Evolutionary conservation across 2,113 vertebrate genomes (phyloP).

Genomic region (Sciurus niger): DNA sequence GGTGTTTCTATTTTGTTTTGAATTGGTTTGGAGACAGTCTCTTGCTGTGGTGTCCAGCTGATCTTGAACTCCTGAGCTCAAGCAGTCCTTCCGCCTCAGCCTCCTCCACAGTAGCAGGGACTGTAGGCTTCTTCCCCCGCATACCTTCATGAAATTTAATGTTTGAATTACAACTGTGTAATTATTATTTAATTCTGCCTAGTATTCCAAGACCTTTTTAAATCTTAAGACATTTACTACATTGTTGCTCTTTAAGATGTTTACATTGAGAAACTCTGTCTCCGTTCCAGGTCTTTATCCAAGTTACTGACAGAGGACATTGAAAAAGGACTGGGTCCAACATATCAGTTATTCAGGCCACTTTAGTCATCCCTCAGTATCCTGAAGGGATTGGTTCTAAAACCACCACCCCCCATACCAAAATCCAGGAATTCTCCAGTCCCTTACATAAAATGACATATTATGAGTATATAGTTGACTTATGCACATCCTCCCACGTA

Average conservation of each 20-base stretch:
- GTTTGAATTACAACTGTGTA: neutral
- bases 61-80: neutral
- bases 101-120: neutral
- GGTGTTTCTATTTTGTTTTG: neutral
- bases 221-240: constrained; percentile 3
- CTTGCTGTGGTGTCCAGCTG: neutral
- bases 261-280: neutral
- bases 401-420: neutral
- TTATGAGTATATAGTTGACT: neutral
- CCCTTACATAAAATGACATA: neutral
- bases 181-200: constrained; percentile 39
- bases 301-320: neutral
- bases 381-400: neutral
- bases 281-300: constrained; percentile 12
- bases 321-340: neutral
- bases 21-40: neutral
- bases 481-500: neutral
- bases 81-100: too few species aligned
- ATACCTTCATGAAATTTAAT: neutral
- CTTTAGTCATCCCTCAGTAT: neutral
- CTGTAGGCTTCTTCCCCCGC: too few species aligned
- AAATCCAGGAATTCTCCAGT: neutral
- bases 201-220: constrained; percentile 2
- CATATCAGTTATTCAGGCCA: neutral
- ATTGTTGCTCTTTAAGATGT: neutral